A percentile compares a stretch with the other conserved stretches of the same genome.
These are phyloP conservation scores for Alloplasta piceator DNA, from an alignment of 2,888 invertebrate genomes.

Conservation along the genomic window DNA sequence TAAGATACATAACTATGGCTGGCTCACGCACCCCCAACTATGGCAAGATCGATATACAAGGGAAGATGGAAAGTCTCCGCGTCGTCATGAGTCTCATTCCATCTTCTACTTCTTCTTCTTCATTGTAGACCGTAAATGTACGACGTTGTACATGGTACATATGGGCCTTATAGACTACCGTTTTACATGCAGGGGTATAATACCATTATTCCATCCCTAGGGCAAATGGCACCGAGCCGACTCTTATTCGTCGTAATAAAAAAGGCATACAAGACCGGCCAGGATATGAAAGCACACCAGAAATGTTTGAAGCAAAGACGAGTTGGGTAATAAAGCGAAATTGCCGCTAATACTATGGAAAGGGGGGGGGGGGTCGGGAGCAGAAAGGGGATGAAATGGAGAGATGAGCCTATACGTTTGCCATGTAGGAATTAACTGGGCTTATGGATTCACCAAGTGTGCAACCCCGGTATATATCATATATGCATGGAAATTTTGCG, in stretches of 20 bases:
- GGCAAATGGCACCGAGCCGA: constrained; percentile 43
- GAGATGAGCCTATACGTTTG: not conserved
- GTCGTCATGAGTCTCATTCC: constrained; percentile 21
- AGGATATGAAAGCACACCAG: not conserved
- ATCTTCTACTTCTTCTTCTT: not conserved
- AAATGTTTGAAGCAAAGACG: constrained; percentile 31
- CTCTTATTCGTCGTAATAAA: constrained; percentile 51
- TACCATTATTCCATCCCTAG: constrained; percentile 34
- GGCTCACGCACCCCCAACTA: constrained; percentile 33
- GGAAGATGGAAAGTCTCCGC: constrained; percentile 36
- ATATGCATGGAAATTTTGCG: constrained; percentile 21
- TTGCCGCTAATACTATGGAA: constrained; percentile 41
- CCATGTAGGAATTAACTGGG: constrained; percentile 42
- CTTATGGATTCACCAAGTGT: not conserved
- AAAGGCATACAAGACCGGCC: constrained; percentile 2
- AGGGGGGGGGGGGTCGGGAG: no score
- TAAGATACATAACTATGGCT: not conserved
- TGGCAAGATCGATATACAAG: constrained; percentile 46
- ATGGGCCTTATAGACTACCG: constrained; percentile 12
- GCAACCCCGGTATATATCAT: not conserved
- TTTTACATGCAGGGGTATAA: constrained; percentile 26
- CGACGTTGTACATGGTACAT: constrained; percentile 8
- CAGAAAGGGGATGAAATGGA: no score
- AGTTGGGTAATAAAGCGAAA: constrained; percentile 55
- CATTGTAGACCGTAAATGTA: not conserved